These are phyloP conservation scores for Ramphastos sulfuratus DNA, from an alignment of 2,113 vertebrate species.

Conservation along the genomic window DNA sequence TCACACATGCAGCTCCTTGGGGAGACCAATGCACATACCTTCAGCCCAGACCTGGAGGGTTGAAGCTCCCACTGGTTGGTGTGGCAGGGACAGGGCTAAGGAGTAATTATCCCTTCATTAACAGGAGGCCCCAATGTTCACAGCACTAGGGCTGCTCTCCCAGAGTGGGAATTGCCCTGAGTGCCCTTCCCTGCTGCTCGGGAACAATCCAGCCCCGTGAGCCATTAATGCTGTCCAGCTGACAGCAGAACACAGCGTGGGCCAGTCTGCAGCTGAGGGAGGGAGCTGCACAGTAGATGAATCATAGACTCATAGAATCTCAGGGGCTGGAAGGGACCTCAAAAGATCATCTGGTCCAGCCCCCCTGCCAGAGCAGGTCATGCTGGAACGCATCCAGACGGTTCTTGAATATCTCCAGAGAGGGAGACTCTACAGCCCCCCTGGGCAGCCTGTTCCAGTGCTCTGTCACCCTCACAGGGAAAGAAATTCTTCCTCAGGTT, in stretches of 20 bases:
- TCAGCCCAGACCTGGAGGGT: neutral
- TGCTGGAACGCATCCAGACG: too few species aligned
- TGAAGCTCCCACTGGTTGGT: neutral
- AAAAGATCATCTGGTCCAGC: too few species aligned
- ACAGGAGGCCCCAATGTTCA: neutral
- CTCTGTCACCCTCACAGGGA: too few species aligned
- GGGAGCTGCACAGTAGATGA: neutral
- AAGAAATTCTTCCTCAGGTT: too few species aligned
- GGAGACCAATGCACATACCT: neutral
- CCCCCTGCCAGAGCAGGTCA: too few species aligned
- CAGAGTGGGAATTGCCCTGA: slow-evolving; percentile 4
- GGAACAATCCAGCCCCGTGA: neutral
- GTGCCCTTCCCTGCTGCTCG: slow-evolving; percentile 9
- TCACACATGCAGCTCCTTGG: neutral
- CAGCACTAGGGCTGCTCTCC: neutral
- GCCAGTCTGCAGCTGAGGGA: neutral
- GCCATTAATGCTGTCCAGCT: neutral
- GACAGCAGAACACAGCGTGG: neutral
- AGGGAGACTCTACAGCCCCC: too few species aligned
- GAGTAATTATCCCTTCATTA: neutral
- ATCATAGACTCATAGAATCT: neutral
- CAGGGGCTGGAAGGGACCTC: neutral
- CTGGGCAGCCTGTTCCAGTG: too few species aligned
- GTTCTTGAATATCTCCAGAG: too few species aligned
- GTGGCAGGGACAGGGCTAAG: neutral